Percentiles rank a stretch among this genome's conserved stretches.
These are phyloP conservation scores for Erythrocercus mccallii DNA, from an alignment of 2,113 vertebrate species.

Conservation along the genomic window DNA sequence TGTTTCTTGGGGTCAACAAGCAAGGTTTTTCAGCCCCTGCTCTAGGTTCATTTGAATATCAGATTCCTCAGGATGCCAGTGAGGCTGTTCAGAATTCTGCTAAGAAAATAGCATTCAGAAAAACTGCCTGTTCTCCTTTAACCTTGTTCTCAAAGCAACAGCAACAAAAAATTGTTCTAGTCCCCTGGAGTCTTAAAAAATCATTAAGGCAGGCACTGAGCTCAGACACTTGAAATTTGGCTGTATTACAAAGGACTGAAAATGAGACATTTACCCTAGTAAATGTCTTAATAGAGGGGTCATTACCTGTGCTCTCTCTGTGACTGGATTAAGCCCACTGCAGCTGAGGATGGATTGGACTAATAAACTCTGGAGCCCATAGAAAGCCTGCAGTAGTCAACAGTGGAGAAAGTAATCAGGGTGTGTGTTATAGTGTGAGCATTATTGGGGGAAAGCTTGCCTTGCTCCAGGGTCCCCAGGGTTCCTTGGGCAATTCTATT, in stretches of 20 bases:
- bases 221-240: constrained; percentile 30
- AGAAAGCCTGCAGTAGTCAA: not conserved
- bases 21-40: not conserved
- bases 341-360: not conserved
- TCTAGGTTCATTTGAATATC: not conserved
- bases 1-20: not conserved
- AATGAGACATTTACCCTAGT: constrained; percentile 32
- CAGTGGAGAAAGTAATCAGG: not conserved
- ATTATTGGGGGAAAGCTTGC: not conserved
- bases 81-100: not conserved
- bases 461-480: not conserved
- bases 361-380: not conserved
- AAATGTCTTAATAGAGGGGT: constrained; percentile 37
- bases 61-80: not conserved
- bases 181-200: constrained; percentile 26
- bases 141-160: constrained; percentile 28
- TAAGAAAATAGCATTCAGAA: not conserved
- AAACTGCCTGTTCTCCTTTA: constrained; percentile 9
- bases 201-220: not conserved
- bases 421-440: not conserved
- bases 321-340: not conserved
- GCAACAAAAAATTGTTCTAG: constrained; percentile 12
- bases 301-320: constrained; percentile 21
- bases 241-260: constrained; percentile 10
- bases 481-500: not conserved